A percentile compares a stretch with the other conserved stretches of the same genome.
phyloP scores from a whole-genome alignment of 2,888 invertebrate genomes.

The Tridacna gigas region DNA sequence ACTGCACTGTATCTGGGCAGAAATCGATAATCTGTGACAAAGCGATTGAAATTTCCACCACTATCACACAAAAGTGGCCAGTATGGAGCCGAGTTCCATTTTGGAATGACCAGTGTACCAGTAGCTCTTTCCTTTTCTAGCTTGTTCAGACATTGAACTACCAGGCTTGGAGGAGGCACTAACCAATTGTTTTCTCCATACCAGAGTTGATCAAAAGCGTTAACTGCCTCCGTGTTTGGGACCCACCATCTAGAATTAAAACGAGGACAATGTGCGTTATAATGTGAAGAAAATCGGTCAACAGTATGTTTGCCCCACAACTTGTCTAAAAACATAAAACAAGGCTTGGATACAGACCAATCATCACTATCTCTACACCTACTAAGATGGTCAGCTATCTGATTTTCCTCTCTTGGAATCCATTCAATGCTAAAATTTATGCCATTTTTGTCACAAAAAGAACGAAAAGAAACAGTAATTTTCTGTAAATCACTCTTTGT shows the following conservation, averaged over 20 bases:
- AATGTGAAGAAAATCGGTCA: slow-evolving; percentile 35
- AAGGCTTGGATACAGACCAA: slow-evolving; percentile 8
- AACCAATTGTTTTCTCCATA: slow-evolving; percentile 18
- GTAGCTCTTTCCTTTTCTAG: not conserved
- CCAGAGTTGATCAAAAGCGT: slow-evolving; percentile 25
- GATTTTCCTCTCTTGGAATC: slow-evolving; percentile 34
- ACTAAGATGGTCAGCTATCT: slow-evolving; percentile 18
- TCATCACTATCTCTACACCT: slow-evolving; percentile 19
- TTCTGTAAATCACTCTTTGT: slow-evolving; percentile 6
- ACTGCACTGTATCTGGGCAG: not conserved
- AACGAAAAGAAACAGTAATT: not conserved
- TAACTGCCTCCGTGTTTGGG: slow-evolving; percentile 24
- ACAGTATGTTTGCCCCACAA: slow-evolving; percentile 35
- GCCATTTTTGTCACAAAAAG: slow-evolving; percentile 14
- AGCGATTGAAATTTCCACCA: not conserved
- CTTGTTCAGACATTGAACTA: not conserved
- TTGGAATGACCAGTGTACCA: slow-evolving; percentile 24
- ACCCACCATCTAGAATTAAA: slow-evolving; percentile 32
- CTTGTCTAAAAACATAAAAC: slow-evolving; percentile 13
- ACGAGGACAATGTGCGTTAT: slow-evolving; percentile 5
- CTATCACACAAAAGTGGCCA: slow-evolving; percentile 1
- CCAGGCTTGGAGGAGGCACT: slow-evolving; percentile 31
- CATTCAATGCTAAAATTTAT: slow-evolving; percentile 15
- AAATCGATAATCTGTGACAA: not conserved
- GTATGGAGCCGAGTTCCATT: slow-evolving; percentile 28